phyloP scores from a whole-genome alignment of 2,888 invertebrate genomes.

The Zonitis immaculata region DNA sequence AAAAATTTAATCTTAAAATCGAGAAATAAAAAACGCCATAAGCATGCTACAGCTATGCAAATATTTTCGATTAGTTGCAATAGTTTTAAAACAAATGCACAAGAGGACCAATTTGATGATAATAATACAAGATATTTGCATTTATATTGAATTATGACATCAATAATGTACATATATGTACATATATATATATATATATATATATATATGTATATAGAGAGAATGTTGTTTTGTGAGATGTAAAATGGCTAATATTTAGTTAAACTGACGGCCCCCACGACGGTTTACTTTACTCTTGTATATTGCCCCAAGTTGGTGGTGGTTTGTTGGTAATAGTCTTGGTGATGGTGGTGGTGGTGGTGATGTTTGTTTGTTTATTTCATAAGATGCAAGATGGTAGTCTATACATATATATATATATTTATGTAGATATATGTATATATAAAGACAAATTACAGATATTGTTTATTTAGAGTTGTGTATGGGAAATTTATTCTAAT shows the following conservation, averaged over 20 bases:
- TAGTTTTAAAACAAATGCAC: background rate
- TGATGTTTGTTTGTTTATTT: slow-evolving; percentile 35
- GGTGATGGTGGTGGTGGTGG: background rate
- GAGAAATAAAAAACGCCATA: no score
- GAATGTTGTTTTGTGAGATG: slow-evolving; percentile 31
- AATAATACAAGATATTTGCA: slow-evolving; percentile 50
- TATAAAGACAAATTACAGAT: background rate
- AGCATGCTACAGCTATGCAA: no score
- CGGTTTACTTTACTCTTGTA: slow-evolving; percentile 45
- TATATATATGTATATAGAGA: no score
- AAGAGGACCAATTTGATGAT: slow-evolving; percentile 19
- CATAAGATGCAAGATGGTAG: background rate
- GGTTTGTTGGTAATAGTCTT: slow-evolving; percentile 15
- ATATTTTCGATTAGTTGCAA: no score
- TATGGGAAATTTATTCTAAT: no score
- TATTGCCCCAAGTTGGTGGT: slow-evolving; percentile 41
- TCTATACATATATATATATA: background rate
- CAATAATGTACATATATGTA: background rate
- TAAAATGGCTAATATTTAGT: slow-evolving; percentile 49
- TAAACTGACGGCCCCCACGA: slow-evolving; percentile 39
- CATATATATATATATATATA: background rate
- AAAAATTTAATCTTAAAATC: no score
- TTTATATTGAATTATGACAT: slow-evolving; percentile 49
- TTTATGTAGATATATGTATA: background rate
- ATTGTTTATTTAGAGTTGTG: background rate